Conservation (phyloP, 2,113 vertebrate genomes). For the Spea multiplicata region DNA sequence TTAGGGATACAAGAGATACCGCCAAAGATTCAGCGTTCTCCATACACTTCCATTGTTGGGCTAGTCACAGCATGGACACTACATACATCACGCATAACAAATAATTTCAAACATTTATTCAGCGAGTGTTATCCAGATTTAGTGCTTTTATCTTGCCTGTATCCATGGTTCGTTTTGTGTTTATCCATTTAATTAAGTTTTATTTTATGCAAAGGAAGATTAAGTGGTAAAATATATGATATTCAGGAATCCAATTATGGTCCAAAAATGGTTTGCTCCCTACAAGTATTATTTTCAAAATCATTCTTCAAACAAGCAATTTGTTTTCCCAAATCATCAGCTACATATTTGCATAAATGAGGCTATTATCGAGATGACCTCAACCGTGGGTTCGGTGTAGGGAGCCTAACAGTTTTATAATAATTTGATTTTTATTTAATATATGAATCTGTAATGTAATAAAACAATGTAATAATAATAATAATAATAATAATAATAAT, state of each 20-base stretch:
- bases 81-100: background rate
- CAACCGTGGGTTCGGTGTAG: background rate
- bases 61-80: background rate
- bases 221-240: conserved; percentile 41
- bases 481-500: too few species aligned
- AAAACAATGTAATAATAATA: too few species aligned
- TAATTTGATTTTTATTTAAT: too few species aligned
- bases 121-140: conserved; percentile 8
- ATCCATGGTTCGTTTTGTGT: conserved; percentile 18
- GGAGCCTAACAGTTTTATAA: too few species aligned
- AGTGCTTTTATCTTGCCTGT: background rate
- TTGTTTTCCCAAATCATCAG: conserved; percentile 29
- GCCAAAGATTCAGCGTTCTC: too few species aligned
- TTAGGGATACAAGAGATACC: too few species aligned
- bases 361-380: conserved; percentile 30
- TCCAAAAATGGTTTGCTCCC: conserved; percentile 17
- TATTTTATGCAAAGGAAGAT: conserved; percentile 16
- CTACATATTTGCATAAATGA: conserved; percentile 21
- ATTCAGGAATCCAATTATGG: conserved; percentile 37
- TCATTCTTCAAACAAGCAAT: conserved; percentile 44
- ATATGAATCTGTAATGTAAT: too few species aligned
- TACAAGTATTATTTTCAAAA: conserved; percentile 37
- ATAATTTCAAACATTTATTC: conserved; percentile 22
- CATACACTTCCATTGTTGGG: too few species aligned
- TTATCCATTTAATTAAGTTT: conserved; percentile 44